Percentiles rank a stretch among this genome's conserved stretches.
phyloP scores from a whole-genome alignment of 2,797 vertebrate species.

The Rhinella marina region DNA sequence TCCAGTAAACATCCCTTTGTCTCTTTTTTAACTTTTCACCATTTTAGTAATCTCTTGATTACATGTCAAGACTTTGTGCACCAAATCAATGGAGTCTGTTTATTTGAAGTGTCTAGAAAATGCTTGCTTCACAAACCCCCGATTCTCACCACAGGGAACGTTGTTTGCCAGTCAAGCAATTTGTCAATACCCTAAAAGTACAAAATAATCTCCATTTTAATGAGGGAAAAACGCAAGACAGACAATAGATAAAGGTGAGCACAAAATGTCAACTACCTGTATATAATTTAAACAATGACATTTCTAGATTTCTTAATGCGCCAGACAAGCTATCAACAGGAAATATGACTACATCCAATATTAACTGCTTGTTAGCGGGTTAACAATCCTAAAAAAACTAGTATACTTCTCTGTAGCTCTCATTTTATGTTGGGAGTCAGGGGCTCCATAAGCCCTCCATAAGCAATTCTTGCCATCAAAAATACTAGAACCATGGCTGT shows the following conservation, averaged over 20 bases:
- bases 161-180: conserved; percentile 53
- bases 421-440: too few relatives aligned
- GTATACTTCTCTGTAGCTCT: too few relatives aligned
- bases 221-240: conserved; percentile 49
- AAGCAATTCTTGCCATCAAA: too few relatives aligned
- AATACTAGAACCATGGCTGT: too few relatives aligned
- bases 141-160: conserved; percentile 36
- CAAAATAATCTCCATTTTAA: conserved; percentile 62
- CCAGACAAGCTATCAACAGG: not conserved
- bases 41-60: conserved; percentile 52
- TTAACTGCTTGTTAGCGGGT: conserved; percentile 5
- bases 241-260: conserved; percentile 58
- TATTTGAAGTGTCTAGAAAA: conserved; percentile 41
- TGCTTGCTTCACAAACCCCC: conserved; percentile 18
- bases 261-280: conserved; percentile 55
- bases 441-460: too few relatives aligned
- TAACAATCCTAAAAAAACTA: too few relatives aligned
- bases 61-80: conserved; percentile 25
- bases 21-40: not conserved
- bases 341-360: conserved; percentile 3
- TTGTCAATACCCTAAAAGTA: conserved; percentile 61
- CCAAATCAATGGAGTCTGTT: conserved; percentile 42
- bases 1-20: not conserved
- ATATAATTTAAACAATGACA: conserved; percentile 51
- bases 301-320: conserved; percentile 32